Base-by-base conservation (phyloP, 2,797 vertebrate genomes). In the Pipistrellus pipistrellus region DNA sequence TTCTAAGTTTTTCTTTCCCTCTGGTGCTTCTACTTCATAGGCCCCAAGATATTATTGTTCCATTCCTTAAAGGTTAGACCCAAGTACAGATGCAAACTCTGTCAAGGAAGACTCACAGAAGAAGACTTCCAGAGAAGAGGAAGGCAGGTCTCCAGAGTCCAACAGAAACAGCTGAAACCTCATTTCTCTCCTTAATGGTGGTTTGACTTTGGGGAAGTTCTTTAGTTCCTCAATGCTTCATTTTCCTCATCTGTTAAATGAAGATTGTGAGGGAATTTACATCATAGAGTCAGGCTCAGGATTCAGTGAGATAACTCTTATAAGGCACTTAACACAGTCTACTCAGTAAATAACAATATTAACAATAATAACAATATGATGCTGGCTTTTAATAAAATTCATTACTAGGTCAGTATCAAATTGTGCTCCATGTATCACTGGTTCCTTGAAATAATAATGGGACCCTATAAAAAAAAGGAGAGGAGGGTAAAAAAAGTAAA, bases 201-300 rank as follows among this genome's bases (percentile, higher is more conserved):
- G 53, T 75, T 86, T 94, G 68, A 59, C 53, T 90, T 92, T 38
- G 38, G 21, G 27, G 17, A 81, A 44, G 14, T 77, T 89, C 80
- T 38, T 44, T 8, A 38, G n/a, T 68, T 95, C 83, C 30, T 77
- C 38, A 68, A 89, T 72, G 13, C 6, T 41, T 88, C 35, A 30
- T 87, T 91, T 62, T 84, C 13, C 71, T 81, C 59, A 64, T 86
- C 53, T 68, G 46, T 80, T 80, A 84, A 62, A 51, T 69, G 35
- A 46, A 77, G 21, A 8, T 76, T 72, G 12, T 30, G 71, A 2
- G 82, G 38, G 25, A 68, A 15, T 57, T 93, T 64, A 77, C 9
- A 6, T 78, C 32, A 73, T 17, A 64, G 14, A 88, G 30, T 81
- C 53, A 73, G 8, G 18, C n/a, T 51, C 48, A 89, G 41, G 32